Evolutionary conservation across 2,888 invertebrate genomes (phyloP).

Genomic region (Allophyes oxyacanthae): DNA sequence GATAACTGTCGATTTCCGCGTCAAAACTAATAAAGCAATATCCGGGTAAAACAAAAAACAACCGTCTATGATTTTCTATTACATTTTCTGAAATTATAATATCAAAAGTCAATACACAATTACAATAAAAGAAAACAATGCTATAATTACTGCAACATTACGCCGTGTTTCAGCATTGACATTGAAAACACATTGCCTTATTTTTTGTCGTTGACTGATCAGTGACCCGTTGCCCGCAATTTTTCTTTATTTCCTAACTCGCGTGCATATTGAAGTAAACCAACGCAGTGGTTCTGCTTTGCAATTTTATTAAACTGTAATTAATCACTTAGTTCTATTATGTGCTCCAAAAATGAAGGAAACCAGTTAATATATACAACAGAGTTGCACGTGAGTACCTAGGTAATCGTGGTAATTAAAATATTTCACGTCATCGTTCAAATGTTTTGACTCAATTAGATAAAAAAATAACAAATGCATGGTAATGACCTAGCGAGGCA

Average conservation of each 20-base stretch:
- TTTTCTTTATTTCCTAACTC: conserved; percentile 11
- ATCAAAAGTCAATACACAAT: background rate
- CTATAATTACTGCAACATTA: conserved; percentile 11
- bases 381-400: background rate
- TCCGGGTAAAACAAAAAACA: conserved; percentile 3
- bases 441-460: conserved; percentile 7
- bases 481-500: conserved; percentile 64
- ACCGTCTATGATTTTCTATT: conserved; percentile 19
- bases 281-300: conserved; percentile 3
- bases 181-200: conserved; percentile 16
- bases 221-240: conserved; percentile 17
- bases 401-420: background rate
- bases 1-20: conserved; percentile 31
- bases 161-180: conserved; percentile 32
- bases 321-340: background rate
- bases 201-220: conserved; percentile 8
- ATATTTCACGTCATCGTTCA: conserved; percentile 1
- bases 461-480: conserved; percentile 48
- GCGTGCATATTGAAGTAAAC: conserved; percentile 2
- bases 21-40: conserved; percentile 19
- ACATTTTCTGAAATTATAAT: conserved; percentile 10
- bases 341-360: background rate
- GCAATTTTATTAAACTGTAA: background rate
- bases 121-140: conserved; percentile 9
- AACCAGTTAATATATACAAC: no score